These are phyloP conservation scores for Anneissia japonica DNA, from an alignment of 35 echinoderm and acorn worm species.

Conservation along the genomic window DNA sequence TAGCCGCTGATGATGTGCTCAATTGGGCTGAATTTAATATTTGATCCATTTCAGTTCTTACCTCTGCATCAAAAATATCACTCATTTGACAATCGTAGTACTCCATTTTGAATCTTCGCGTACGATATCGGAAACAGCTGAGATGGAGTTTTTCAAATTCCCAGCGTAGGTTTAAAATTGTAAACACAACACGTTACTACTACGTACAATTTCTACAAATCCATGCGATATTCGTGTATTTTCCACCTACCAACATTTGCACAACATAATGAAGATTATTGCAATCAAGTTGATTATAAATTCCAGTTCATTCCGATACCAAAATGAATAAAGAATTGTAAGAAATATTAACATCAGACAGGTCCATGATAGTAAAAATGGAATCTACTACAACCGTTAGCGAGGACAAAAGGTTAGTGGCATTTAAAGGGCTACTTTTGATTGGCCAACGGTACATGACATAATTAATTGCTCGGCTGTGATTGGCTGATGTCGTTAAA, in stretches of 20 bases:
- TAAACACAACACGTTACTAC: background rate
- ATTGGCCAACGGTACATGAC: background rate
- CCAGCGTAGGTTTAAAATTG: background rate
- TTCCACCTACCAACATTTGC: background rate
- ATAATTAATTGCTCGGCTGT: background rate
- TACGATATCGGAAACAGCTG: background rate
- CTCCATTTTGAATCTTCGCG: slow-evolving; percentile 46
- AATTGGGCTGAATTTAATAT: slow-evolving; percentile 66
- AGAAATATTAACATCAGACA: background rate
- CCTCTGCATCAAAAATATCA: slow-evolving; percentile 88
- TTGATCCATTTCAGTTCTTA: slow-evolving; percentile 85
- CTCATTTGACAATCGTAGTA: slow-evolving; percentile 61
- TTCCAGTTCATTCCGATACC: background rate
- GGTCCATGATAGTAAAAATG: background rate
- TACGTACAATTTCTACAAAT: background rate
- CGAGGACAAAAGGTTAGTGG: background rate
- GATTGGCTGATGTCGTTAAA: background rate
- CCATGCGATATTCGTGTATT: background rate
- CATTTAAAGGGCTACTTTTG: background rate
- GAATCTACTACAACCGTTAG: background rate
- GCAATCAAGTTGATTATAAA: background rate
- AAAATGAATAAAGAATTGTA: background rate
- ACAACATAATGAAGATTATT: background rate
- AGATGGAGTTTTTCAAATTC: background rate
- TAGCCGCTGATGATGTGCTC: slow-evolving; percentile 30